These are phyloP conservation scores for Eira barbara DNA, from an alignment of 2,113 vertebrate species.

Conservation along the genomic window DNA sequence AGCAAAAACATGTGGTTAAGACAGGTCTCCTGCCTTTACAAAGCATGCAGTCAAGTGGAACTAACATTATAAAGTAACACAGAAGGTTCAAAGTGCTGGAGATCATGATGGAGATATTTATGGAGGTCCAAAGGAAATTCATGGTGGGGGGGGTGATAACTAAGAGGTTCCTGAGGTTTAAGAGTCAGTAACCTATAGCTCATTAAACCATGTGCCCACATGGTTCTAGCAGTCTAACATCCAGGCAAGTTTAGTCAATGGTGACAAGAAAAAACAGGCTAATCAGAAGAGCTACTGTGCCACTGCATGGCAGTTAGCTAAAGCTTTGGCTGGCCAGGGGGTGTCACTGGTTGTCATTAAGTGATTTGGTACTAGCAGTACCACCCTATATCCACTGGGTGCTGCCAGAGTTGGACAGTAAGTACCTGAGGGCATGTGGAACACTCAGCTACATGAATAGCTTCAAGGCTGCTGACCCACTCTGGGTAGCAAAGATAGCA, in stretches of 20 bases:
- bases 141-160: not conserved
- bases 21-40: not conserved
- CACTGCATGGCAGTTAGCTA: not conserved
- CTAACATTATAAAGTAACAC: slow-evolving; percentile 1
- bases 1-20: not conserved
- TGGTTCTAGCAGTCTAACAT: not conserved
- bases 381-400: not conserved
- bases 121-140: slow-evolving; percentile 22
- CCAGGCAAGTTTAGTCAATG: slow-evolving; percentile 18
- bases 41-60: not conserved
- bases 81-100: not conserved
- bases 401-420: not conserved
- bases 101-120: not conserved
- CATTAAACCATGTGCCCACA: not conserved
- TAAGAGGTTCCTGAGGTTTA: slow-evolving; percentile 12
- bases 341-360: slow-evolving; percentile 12
- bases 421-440: not conserved
- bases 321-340: not conserved
- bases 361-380: not conserved
- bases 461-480: not conserved
- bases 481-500: not conserved
- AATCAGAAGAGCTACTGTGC: not conserved
- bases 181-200: not conserved
- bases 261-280: slow-evolving; percentile 40
- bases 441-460: not conserved